These are phyloP conservation scores for Hemicordylus capensis DNA, from an alignment of 2,113 vertebrate species.

Conservation along the genomic window DNA sequence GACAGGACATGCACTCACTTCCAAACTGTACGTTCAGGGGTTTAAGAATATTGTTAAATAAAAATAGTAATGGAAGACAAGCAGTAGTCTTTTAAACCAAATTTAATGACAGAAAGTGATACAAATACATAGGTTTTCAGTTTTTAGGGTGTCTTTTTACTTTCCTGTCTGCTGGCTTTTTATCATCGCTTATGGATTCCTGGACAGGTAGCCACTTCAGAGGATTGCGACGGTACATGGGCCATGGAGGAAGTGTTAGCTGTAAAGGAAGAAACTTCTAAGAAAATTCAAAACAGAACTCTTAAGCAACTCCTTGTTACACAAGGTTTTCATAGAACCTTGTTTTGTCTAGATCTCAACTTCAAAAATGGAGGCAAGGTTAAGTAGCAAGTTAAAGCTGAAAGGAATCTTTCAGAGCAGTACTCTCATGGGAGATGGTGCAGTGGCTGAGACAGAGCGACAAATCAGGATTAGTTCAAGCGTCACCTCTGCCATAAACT, in stretches of 20 bases:
- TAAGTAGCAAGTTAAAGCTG: not conserved
- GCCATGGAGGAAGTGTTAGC: slow-evolving; percentile 96
- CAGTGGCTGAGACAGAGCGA: too few species aligned
- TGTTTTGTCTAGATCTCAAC: not conserved
- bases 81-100: slow-evolving; percentile 25
- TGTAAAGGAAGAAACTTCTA: slow-evolving; percentile 58
- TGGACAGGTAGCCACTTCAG: slow-evolving; percentile 90
- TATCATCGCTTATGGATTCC: slow-evolving; percentile 85
- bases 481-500: too few species aligned
- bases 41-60: not conserved
- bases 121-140: slow-evolving; percentile 54
- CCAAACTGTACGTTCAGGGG: not conserved
- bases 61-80: not conserved
- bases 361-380: not conserved
- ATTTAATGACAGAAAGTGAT: slow-evolving; percentile 37
- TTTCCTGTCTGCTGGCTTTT: slow-evolving; percentile 88
- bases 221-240: slow-evolving; percentile 91
- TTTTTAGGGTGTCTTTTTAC: slow-evolving; percentile 90
- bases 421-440: not conserved
- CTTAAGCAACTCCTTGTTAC: not conserved
- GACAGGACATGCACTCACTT: too few species aligned
- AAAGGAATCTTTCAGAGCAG: too few species aligned
- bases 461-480: too few species aligned
- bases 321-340: not conserved
- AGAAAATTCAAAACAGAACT: not conserved